A percentile compares a stretch with the other conserved stretches of the same genome.
These are phyloP conservation scores for Craseonycteris thonglongyai DNA, from an alignment of 2,113 vertebrate species.

Conservation along the genomic window DNA sequence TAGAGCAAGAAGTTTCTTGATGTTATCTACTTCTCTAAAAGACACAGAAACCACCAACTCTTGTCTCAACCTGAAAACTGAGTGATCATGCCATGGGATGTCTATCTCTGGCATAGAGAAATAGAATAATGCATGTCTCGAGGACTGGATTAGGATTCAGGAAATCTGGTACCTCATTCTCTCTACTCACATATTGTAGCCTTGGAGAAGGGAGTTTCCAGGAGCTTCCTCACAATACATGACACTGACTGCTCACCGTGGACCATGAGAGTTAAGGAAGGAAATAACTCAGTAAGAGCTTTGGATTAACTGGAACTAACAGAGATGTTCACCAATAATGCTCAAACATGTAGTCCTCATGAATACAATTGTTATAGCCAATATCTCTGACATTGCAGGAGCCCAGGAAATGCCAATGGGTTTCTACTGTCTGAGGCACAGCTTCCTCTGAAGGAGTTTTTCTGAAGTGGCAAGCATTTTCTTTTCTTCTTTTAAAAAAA, in stretches of 20 bases:
- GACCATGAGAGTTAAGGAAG: not conserved
- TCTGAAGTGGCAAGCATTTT: constrained; percentile 29
- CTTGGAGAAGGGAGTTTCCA: not conserved
- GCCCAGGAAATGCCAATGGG: not conserved
- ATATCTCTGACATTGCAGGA: constrained; percentile 42
- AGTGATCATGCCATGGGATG: not conserved
- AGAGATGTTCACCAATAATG: not conserved
- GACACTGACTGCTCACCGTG: not conserved
- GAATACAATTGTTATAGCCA: not conserved
- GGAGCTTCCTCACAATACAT: not conserved
- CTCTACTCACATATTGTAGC: not conserved
- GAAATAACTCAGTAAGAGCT: not conserved
- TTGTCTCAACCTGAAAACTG: constrained; percentile 5
- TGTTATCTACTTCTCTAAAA: not conserved
- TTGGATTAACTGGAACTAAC: not conserved
- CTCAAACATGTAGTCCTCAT: not conserved
- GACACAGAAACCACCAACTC: not conserved
- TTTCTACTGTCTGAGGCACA: not conserved
- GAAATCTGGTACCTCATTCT: constrained; percentile 16
- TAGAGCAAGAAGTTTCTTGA: constrained; percentile 8
- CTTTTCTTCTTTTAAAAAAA: too few relatives aligned
- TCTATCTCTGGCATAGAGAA: not conserved
- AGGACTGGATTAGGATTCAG: not conserved
- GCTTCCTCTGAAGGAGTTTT: constrained; percentile 37
- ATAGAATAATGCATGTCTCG: not conserved